A percentile compares a stretch with the other conserved stretches of the same genome.
phyloP scores from a whole-genome alignment of 2,888 invertebrate species.

The Eristalis intricaria region DNA sequence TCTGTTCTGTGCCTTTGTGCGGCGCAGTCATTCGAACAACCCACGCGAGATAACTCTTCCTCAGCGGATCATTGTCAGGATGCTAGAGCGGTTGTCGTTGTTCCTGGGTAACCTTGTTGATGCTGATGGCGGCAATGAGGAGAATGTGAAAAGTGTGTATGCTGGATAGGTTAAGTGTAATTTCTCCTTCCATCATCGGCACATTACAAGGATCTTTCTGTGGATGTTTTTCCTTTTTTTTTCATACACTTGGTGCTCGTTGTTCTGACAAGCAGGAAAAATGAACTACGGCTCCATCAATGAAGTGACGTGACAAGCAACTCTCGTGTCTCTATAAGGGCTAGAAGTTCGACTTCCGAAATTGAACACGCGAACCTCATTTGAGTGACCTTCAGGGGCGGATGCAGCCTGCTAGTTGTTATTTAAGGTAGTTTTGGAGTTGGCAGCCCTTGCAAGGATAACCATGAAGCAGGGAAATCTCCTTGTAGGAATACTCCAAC shows the following conservation, averaged over 20 bases:
- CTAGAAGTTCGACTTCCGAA: no score
- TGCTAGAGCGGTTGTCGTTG: conserved; percentile 3
- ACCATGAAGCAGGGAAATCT: no score
- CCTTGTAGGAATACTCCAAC: no score
- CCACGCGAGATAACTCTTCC: conserved; percentile 34
- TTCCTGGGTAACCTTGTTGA: conserved; percentile 26
- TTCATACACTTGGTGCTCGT: not conserved
- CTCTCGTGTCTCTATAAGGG: no score
- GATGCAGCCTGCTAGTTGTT: no score
- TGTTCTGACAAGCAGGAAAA: not conserved
- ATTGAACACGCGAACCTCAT: no score
- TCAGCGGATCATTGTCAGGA: conserved; percentile 33
- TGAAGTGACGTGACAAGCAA: not conserved
- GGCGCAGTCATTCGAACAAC: conserved; percentile 12
- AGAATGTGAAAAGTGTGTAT: conserved; percentile 54
- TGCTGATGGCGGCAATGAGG: conserved; percentile 36
- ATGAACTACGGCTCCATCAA: not conserved
- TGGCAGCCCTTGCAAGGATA: no score
- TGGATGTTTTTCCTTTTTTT: not conserved
- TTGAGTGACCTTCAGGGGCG: no score
- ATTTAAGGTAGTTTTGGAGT: no score
- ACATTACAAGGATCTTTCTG: conserved; percentile 17
- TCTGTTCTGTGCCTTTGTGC: not conserved
- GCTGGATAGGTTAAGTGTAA: conserved; percentile 43
- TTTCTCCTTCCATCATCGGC: conserved; percentile 35